These are phyloP conservation scores for Apocheima hispidaria DNA, from an alignment of 2,888 invertebrate species.

Conservation along the genomic window DNA sequence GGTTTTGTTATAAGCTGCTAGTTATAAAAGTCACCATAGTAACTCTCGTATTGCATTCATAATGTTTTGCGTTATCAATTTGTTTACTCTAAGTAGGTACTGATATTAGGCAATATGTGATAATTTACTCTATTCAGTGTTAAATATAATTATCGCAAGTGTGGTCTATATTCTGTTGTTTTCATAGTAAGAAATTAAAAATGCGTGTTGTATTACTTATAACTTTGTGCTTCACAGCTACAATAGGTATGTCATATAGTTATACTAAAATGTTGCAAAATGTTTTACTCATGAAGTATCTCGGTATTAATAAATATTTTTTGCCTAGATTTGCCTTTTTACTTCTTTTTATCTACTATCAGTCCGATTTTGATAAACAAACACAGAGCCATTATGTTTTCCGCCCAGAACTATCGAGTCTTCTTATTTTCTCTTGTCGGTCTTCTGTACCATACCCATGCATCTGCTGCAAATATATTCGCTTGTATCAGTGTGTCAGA, in stretches of 20 bases:
- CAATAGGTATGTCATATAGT: slow-evolving; percentile 33
- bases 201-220: slow-evolving; percentile 42
- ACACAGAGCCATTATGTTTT: too few species aligned
- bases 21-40: background rate
- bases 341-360: background rate
- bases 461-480: too few species aligned
- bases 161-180: slow-evolving; percentile 2
- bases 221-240: slow-evolving; percentile 41
- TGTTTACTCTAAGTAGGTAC: background rate
- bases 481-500: too few species aligned
- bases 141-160: background rate
- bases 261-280: background rate
- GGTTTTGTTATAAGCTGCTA: too few species aligned
- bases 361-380: background rate
- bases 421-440: too few species aligned
- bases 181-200: slow-evolving; percentile 4
- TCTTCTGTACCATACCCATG: too few species aligned
- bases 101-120: slow-evolving; percentile 1
- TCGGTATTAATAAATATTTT: too few species aligned
- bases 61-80: slow-evolving; percentile 1
- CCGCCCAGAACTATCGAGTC: too few species aligned
- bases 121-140: slow-evolving; percentile 1
- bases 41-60: too few species aligned
- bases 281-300: background rate
- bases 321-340: too few species aligned